Evolutionary conservation across 2,888 invertebrate species (phyloP).

Genomic region (Teleiodes luculella): DNA sequence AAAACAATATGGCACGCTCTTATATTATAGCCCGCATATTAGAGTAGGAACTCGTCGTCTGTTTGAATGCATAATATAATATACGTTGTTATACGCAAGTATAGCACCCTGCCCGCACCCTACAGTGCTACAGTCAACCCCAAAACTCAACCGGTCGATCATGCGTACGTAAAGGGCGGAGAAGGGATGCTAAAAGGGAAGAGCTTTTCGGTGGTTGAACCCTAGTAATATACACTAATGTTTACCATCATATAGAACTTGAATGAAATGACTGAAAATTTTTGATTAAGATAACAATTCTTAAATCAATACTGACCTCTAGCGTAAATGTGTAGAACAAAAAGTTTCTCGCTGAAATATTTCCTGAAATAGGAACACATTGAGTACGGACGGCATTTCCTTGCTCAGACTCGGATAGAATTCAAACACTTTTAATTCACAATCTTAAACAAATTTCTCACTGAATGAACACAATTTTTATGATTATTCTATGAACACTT

Average conservation of each 20-base stretch:
- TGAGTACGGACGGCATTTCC: constrained; percentile 66
- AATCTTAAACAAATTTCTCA: constrained; percentile 49
- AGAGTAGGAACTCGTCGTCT: neutral
- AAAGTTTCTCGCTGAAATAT: constrained; percentile 71
- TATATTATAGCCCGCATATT: neutral
- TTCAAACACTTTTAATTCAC: constrained; percentile 57
- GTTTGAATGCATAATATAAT: neutral
- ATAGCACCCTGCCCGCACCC: constrained; percentile 49
- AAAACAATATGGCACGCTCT: neutral
- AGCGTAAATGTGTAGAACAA: constrained; percentile 70
- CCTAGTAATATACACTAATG: constrained; percentile 42
- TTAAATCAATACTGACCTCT: constrained; percentile 66
- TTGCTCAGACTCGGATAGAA: constrained; percentile 62
- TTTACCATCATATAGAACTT: constrained; percentile 29
- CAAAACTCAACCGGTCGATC: constrained; percentile 70
- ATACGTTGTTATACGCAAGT: neutral
- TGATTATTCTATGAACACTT: constrained; percentile 39
- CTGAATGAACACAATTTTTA: constrained; percentile 44
- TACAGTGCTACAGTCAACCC: constrained; percentile 70
- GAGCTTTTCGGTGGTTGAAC: constrained; percentile 72
- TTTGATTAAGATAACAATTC: neutral
- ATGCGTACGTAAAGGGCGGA: constrained; percentile 78
- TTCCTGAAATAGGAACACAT: constrained; percentile 76
- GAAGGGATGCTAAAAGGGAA: constrained; percentile 77
- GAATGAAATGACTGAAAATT: constrained; percentile 17